Evolutionary conservation across 2,797 vertebrate genomes (phyloP), one percentile per base, ranked within the genome.

Genomic region (Heteromormyrus szaboi): DNA sequence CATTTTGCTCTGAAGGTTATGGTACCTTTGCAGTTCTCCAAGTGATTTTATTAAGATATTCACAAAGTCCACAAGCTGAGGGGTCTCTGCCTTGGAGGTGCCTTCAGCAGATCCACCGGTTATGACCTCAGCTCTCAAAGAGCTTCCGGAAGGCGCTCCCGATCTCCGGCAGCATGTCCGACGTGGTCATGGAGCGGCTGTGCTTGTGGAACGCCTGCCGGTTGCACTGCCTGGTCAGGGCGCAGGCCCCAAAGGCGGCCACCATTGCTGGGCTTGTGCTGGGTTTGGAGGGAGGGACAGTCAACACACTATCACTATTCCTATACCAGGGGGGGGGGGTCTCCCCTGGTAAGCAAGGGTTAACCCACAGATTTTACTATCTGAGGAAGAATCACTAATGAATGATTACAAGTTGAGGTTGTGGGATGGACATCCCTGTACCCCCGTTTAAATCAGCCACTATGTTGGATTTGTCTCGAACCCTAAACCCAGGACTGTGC

Each of bases 111-210:
- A 79, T 81, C 76, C 76, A 46, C 72, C 12, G 72, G 33, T 79
- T 29, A 25, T 22, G 12, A 19, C 50, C 53, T 98, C 95, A 99
- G 93, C 94, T 97, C 93, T 99, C 97, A 90, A 98, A 99, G 50
- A 99, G 96, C 92, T 96, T 97, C 92, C 90, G 97, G 95, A 99
- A 99, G 89, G 98, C 97, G 0, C 96, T 92, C 87, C 98, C 96
- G 2, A 99, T 95, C 95, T 99, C 98, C 84, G 96, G 94, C 91
- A 99, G 96, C 98, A 99, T 99, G 94, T 99, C 97, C 0, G 97
- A 95, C 87, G 99, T 97, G 90, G 97, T 99, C 93, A 97, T 98
- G 90, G 98, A 96, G 37, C 99, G 97, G 92, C 98, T 97, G 0
- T 97, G 94, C 91, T 94, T 97, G 91, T 97, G 96, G 92, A 99